These are phyloP conservation scores for Intellagama lesueurii DNA, from an alignment of 2,797 vertebrate species.

Conservation along the genomic window DNA sequence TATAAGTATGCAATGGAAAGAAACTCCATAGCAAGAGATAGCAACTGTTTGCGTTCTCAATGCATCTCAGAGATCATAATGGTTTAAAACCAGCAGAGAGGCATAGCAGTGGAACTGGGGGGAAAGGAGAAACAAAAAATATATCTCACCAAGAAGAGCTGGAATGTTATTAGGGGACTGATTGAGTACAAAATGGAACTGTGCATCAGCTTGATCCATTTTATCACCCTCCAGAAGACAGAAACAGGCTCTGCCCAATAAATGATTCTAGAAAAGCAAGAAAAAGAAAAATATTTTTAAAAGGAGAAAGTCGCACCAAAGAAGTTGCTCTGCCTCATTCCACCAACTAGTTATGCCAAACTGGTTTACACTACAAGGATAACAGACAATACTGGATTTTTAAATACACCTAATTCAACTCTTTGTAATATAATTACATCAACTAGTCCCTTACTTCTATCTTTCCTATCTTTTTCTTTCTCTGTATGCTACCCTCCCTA, in stretches of 20 bases:
- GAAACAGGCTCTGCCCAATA: conserved; percentile 98
- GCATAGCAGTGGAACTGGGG: neutral
- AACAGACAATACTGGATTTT: neutral
- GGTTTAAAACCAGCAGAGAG: neutral
- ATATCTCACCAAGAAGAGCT: conserved; percentile 89
- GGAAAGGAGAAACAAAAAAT: conserved; percentile 1
- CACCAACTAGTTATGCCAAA: neutral
- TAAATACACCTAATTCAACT: neutral
- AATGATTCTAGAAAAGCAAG: conserved; percentile 88
- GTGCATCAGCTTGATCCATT: conserved; percentile 99
- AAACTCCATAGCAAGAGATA: neutral
- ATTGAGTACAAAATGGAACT: conserved; percentile 99
- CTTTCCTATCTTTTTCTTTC: neutral
- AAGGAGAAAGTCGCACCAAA: neutral
- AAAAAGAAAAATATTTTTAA: conserved; percentile 2
- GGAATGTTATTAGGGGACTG: conserved; percentile 99
- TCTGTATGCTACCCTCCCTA: too few species aligned
- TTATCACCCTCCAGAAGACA: conserved; percentile 98
- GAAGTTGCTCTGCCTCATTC: neutral
- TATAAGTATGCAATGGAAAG: neutral
- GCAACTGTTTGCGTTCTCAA: neutral
- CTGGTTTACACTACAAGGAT: neutral
- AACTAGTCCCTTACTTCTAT: neutral
- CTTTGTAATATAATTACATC: neutral
- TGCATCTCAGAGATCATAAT: neutral